These are phyloP conservation scores for Aphaenogaster ashmeadi DNA, from an alignment of 1,140 invertebrate species.

Conservation along the genomic window DNA sequence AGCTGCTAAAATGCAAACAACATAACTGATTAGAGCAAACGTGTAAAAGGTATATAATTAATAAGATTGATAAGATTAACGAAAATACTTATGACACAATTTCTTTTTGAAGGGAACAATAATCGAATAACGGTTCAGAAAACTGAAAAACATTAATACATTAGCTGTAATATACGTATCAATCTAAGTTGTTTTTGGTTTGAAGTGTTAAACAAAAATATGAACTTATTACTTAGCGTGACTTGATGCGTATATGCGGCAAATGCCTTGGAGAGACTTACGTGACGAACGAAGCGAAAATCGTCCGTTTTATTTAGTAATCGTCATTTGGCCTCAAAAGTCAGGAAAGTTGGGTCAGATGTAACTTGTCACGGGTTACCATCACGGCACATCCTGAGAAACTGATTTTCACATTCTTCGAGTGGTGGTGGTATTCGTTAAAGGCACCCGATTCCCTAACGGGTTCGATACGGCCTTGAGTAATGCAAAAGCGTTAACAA, in stretches of 20 bases:
- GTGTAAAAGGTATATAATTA: not conserved
- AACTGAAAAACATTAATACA: conserved; percentile 21
- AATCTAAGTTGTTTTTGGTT: not conserved
- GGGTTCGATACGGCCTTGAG: too few species aligned
- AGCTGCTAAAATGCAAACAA: not conserved
- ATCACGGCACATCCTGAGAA: conserved; percentile 69
- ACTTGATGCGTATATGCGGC: not conserved
- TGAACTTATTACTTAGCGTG: not conserved
- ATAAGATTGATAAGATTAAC: not conserved
- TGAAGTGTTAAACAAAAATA: not conserved
- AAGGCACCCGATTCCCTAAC: too few species aligned
- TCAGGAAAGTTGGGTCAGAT: conserved; percentile 83
- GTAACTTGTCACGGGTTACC: conserved; percentile 81
- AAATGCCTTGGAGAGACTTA: conserved; percentile 64
- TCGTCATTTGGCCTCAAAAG: conserved; percentile 84
- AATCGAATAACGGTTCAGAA: conserved; percentile 44
- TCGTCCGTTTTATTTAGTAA: conserved; percentile 78
- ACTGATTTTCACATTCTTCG: conserved; percentile 53
- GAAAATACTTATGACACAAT: conserved; percentile 21
- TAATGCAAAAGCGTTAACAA: too few species aligned
- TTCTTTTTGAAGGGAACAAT: conserved; percentile 7
- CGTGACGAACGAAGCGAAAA: conserved; percentile 73
- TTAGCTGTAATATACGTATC: not conserved
- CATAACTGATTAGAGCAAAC: too few species aligned
- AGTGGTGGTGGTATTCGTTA: too few species aligned